Evolutionary conservation across 2,113 vertebrate species (phyloP), one percentile per base, ranked within the genome.

Genomic region (Syngnathus typhle): DNA sequence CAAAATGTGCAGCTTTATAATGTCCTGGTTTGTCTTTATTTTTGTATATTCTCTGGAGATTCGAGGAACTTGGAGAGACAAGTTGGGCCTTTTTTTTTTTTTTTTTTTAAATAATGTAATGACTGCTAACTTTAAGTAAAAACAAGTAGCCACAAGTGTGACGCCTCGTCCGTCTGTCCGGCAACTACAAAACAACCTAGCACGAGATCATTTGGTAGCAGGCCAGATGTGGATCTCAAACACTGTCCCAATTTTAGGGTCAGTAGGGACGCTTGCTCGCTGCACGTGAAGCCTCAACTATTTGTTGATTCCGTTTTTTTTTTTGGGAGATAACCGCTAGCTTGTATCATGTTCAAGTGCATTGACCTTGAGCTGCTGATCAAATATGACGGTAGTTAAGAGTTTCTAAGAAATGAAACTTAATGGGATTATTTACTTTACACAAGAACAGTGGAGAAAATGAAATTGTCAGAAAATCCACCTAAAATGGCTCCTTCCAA

Each of bases 41-140:
- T 74, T 82, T 77, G 44, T 82, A 73, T 78, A 66, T 85, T 82
- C 83, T 84, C 72, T 84, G 82, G 85, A 84, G 84, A 74, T 82
- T 77, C 73, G 84, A 76, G 70, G 88, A 72, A 74, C 82, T 38
- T 41, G 61, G 43, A 47, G 67, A 80, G 80, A 70, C 78, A 88
- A 83, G 85, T 89, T 90, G 91, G 91, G 87, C 91, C 90, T 92
- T 92, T 94, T 85, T 92, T 92, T 93, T 84, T 23, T 11, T 21
- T 21, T 52, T 52, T 23, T 56, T 16, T 16, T 27, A 27, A 90
- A 92, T 93, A 88, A 92, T 91, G 89, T 91, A 92, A 89, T 88
- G 86, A 90, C 91, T 91, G 92, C 93, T 93, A 83, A 89, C 85
- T 88, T 88, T 91, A 86, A 92, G 90, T 92, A 90, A 90, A 90